Base-by-base conservation (phyloP, 2,113 vertebrate species). In the Protobothrops flavoviridis region DNA sequence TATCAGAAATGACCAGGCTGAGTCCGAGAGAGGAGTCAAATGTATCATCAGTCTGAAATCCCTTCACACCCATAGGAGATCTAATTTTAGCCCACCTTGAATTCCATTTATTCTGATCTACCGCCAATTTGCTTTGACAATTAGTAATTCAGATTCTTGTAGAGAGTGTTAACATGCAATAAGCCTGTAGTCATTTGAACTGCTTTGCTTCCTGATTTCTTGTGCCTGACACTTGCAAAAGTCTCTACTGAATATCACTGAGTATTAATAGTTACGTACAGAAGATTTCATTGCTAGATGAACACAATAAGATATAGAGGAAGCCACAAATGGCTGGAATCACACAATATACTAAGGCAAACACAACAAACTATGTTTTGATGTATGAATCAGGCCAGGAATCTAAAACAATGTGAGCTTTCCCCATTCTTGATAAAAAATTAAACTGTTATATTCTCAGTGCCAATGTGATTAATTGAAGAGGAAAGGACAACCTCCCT, bases 401-500 rank as follows among this genome's bases (percentile, higher is more conserved):
- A 9, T 81, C 33, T 81, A 81, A 81, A 43, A 81, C 74, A 81
- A 69, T 3, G 85, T 92, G 45, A 95, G 13, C 53, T 61, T 94
- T 89, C 95, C 93, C 33, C 12, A 94, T 1, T 89, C 92, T 95
- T 94, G 93, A 52, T 57, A 93, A 94, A 93, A 52, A 95, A 93
- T 94, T 29, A 94, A 93, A 26, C 53, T 45, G 48, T 15, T 69
- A 24, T 94, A 91, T 94, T 52, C 91, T 24, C 56, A 21, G 13
- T 94, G 61, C 95, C 96, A 92, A 91, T 93, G 91, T 94, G 94
- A 96, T 95, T 96, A 96, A 96, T 94, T 94, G 90, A 94, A 95
- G 91, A 92, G 59, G 90, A 91, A 89, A 90, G 56, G 52, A 95
- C 92, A 95, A 89, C 57, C 92, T 95, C 95, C 85, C 87, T 39